Percentiles rank a stretch among this genome's conserved stretches.
These are phyloP conservation scores for Odontomachus brunneus DNA, from an alignment of 1,140 invertebrate species.

Conservation along the genomic window DNA sequence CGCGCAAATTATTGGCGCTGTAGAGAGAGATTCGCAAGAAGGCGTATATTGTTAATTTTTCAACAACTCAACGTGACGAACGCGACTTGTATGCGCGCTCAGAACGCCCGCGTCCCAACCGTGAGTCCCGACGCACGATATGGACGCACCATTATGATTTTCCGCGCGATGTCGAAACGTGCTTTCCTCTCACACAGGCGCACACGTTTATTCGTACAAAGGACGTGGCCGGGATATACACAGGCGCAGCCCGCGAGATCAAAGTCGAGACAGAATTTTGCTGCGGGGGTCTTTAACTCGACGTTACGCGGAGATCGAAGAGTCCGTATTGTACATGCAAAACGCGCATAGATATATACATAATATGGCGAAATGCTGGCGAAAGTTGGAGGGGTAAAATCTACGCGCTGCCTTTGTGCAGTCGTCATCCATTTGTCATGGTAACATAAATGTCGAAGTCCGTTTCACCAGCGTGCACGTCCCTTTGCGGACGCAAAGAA, in stretches of 20 bases:
- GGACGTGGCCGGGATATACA: conserved; percentile 45
- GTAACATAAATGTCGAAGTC: conserved; percentile 45
- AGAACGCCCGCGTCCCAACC: not conserved
- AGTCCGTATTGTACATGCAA: conserved; percentile 55
- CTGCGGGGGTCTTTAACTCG: conserved; percentile 72
- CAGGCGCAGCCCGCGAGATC: conserved; percentile 54
- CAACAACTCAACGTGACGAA: too few species aligned
- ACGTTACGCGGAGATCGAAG: conserved; percentile 65
- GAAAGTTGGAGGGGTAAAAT: conserved; percentile 55
- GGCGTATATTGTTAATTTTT: too few species aligned
- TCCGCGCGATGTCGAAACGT: conserved; percentile 47
- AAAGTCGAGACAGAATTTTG: conserved; percentile 73
- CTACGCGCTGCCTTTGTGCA: conserved; percentile 46
- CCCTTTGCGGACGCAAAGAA: not conserved
- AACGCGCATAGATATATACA: conserved; percentile 19
- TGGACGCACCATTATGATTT: conserved; percentile 63
- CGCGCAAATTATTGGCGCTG: not conserved
- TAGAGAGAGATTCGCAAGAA: not conserved
- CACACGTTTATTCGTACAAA: conserved; percentile 66
- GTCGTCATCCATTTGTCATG: conserved; percentile 46
- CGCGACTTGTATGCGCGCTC: too few species aligned
- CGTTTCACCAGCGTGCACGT: not conserved
- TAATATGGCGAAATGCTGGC: conserved; percentile 34
- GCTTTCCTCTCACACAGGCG: conserved; percentile 44
- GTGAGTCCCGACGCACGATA: not conserved